Evolutionary conservation across 2,113 vertebrate species (phyloP).

Genomic region (Accipiter virgatus): DNA sequence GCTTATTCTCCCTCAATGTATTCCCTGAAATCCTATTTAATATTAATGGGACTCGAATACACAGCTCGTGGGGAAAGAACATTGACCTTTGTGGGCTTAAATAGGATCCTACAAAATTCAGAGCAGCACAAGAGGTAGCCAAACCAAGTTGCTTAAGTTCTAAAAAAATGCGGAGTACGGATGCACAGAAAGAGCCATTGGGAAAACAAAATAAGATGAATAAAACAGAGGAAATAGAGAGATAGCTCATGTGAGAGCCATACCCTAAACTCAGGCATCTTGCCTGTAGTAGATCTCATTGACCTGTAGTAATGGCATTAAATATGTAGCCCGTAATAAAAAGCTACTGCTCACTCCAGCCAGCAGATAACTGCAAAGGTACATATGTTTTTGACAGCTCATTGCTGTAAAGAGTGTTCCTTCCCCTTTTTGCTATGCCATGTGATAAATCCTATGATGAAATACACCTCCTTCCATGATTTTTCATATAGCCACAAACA

Average conservation of each 20-base stretch:
- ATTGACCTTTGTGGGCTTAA: conserved; percentile 33
- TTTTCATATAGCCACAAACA: not conserved
- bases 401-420: not conserved
- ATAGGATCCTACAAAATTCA: conserved; percentile 45
- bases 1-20: conserved; percentile 42
- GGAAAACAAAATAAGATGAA: not conserved
- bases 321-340: not conserved
- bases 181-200: not conserved
- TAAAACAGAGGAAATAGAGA: not conserved
- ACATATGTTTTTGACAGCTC: not conserved
- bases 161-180: not conserved
- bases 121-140: conserved; percentile 3
- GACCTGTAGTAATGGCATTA: not conserved
- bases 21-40: conserved; percentile 64
- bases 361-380: not conserved
- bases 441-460: not conserved
- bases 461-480: not conserved
- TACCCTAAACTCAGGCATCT: not conserved
- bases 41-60: conserved; percentile 61
- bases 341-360: not conserved
- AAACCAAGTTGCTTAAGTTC: conserved; percentile 6
- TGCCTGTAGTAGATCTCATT: not conserved
- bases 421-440: not conserved
- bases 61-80: not conserved
- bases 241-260: not conserved